Evolutionary conservation across 2,888 invertebrate species (phyloP), one percentile per base, ranked within the genome.

Genomic region (Pachydiplax longipennis): DNA sequence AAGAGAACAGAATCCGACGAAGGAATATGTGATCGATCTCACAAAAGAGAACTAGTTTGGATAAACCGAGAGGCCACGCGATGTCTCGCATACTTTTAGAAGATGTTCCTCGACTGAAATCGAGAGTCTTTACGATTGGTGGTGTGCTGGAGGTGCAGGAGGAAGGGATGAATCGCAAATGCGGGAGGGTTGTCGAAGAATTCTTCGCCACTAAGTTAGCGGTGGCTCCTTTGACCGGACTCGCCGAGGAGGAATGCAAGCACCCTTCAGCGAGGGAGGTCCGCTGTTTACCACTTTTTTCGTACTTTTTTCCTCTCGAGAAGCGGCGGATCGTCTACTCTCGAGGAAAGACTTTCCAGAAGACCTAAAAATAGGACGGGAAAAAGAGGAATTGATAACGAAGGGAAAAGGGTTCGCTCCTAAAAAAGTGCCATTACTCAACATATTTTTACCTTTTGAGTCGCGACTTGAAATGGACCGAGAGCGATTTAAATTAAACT

Each of bases 281-380:
- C 22, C 31, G 82, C 15, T 65, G 65, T 22, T 73, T 25, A 13
- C 31, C 8, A 8, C 1, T 4, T 31, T 73, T 8, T 25, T 0
- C 15, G 12, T 8, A 15, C 3, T 10, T 31, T 73, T 25, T 25
- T 13, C 73, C 73, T 73, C 31, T 18, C 22, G 61, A 31, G 61
- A 87, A 58, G 58, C 58, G 83, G 58, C 83, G 58, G 58, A 83
- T 82, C 53, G n/a, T n/a, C 82, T 48, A 12, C 82, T 25, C 10
- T 2, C n/a, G 81, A 44, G 35, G 15, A 37, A 37, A 40, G 44
- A 40, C 40, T 35, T 35, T 35, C 15, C 22, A 65, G 35, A 83
- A 25, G 83, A n/a, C 37, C 87, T 87, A 87, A 87, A 87, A 87
- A 87, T 87, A 87, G 87, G 61, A 37, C 37, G 58, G 25, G 82